Evolutionary conservation across 2,888 invertebrate species (phyloP).

Genomic region (Girardia tigrina): DNA sequence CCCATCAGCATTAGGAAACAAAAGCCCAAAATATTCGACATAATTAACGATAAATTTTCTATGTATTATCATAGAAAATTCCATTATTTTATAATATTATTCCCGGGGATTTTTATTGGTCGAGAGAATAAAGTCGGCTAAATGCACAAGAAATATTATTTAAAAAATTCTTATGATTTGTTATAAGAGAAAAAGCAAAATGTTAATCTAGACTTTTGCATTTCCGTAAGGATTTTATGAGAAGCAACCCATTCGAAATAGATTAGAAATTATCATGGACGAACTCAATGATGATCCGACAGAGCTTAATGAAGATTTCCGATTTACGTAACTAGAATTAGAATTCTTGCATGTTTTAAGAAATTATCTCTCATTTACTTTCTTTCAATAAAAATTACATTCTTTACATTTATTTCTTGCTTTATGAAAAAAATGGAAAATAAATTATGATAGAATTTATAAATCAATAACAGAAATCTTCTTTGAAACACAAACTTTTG

Average conservation of each 20-base stretch:
- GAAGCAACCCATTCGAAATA: background rate
- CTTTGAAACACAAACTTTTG: too few species aligned
- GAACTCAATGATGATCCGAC: background rate
- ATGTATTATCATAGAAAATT: background rate
- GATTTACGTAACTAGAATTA: background rate
- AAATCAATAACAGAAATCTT: too few species aligned
- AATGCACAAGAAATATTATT: background rate
- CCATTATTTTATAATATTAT: background rate
- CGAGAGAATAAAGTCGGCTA: background rate
- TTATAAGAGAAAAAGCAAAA: background rate
- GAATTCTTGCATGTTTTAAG: background rate
- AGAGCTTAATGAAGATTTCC: conserved; percentile 2
- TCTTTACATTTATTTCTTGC: too few species aligned
- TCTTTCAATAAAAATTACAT: too few species aligned
- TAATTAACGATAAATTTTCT: background rate
- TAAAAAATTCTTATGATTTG: background rate
- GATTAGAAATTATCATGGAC: background rate
- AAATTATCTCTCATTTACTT: background rate
- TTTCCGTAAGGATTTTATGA: background rate
- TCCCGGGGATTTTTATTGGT: background rate
- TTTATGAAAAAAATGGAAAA: too few species aligned
- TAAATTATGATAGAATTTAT: too few species aligned
- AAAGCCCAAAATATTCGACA: background rate
- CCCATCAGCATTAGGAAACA: background rate
- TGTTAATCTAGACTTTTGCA: conserved; percentile 13